A percentile compares a stretch with the other conserved stretches of the same genome.
These are phyloP conservation scores for Macropodus opercularis DNA, from an alignment of 2,797 vertebrate species.

Conservation along the genomic window DNA sequence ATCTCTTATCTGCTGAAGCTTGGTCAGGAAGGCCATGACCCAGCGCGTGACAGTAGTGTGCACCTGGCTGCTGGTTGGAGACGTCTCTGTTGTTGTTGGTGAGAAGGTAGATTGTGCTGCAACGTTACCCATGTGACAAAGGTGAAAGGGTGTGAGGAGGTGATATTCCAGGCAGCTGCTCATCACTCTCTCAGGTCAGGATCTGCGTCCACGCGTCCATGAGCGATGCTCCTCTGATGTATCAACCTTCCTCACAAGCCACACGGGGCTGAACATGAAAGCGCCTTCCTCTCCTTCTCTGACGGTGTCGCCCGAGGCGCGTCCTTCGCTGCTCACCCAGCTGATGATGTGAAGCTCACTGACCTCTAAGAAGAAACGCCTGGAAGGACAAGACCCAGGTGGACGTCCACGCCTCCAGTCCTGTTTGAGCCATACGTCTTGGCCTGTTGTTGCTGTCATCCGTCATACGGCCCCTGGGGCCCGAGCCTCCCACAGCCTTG, in stretches of 20 bases:
- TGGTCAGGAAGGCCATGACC: slow-evolving; percentile 1
- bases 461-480: too few relatives aligned
- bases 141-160: too few relatives aligned
- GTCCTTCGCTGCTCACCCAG: slow-evolving; percentile 7
- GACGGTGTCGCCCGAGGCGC: slow-evolving; percentile 32
- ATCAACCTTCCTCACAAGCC: slow-evolving; percentile 31
- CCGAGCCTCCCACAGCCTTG: too few relatives aligned
- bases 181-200: slow-evolving; percentile 30
- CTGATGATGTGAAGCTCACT: slow-evolving; percentile 22
- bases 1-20: too few relatives aligned
- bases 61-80: background rate
- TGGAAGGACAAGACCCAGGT: too few relatives aligned
- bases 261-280: slow-evolving; percentile 48
- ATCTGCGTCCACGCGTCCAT: slow-evolving; percentile 21
- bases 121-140: background rate
- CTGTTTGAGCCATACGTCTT: too few relatives aligned
- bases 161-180: slow-evolving; percentile 43
- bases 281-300: slow-evolving; percentile 17
- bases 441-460: too few relatives aligned
- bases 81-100: too few relatives aligned
- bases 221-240: slow-evolving; percentile 45
- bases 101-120: background rate
- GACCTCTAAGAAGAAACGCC: slow-evolving; percentile 37
- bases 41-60: background rate
- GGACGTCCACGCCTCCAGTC: too few relatives aligned